Evolutionary conservation across 2,888 invertebrate species (phyloP).

Genomic region (Clusia tigrina): DNA sequence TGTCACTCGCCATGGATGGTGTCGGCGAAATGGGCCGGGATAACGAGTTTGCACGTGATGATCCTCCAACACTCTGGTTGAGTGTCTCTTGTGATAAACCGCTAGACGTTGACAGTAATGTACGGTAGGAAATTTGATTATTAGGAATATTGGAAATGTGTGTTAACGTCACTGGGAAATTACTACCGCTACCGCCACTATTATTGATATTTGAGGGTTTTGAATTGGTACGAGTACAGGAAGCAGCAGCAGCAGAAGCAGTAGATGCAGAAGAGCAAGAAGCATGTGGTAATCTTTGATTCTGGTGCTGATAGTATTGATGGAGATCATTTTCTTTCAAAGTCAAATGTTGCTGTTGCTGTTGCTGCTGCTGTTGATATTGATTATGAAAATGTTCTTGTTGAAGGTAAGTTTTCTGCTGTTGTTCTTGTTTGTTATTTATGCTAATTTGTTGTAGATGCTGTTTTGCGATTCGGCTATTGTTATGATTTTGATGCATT

Average conservation of each 20-base stretch:
- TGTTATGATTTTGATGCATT: slow-evolving; percentile 25
- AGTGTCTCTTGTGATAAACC: slow-evolving; percentile 71
- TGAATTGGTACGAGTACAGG: too few species aligned
- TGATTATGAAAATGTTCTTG: slow-evolving; percentile 25
- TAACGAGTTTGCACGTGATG: slow-evolving; percentile 72
- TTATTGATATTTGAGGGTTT: slow-evolving; percentile 24
- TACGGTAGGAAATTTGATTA: slow-evolving; percentile 53
- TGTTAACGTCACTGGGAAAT: slow-evolving; percentile 15
- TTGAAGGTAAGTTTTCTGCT: not conserved
- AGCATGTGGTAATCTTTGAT: too few species aligned
- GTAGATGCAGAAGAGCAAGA: too few species aligned
- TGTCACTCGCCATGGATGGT: slow-evolving; percentile 90
- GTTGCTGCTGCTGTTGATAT: slow-evolving; percentile 21
- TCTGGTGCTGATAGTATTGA: slow-evolving; percentile 34
- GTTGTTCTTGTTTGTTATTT: not conserved
- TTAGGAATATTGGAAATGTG: slow-evolving; percentile 28
- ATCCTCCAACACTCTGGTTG: slow-evolving; percentile 68
- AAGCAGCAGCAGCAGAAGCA: too few species aligned
- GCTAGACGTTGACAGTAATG: slow-evolving; percentile 69
- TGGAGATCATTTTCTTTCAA: slow-evolving; percentile 24
- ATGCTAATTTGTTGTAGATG: slow-evolving; percentile 13
- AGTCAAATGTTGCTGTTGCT: slow-evolving; percentile 22
- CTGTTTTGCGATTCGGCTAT: too few species aligned
- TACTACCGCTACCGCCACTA: slow-evolving; percentile 10
- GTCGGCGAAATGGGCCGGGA: slow-evolving; percentile 88